Conservation (phyloP, 2,888 invertebrate species). For the Drosophila borborema region DNA sequence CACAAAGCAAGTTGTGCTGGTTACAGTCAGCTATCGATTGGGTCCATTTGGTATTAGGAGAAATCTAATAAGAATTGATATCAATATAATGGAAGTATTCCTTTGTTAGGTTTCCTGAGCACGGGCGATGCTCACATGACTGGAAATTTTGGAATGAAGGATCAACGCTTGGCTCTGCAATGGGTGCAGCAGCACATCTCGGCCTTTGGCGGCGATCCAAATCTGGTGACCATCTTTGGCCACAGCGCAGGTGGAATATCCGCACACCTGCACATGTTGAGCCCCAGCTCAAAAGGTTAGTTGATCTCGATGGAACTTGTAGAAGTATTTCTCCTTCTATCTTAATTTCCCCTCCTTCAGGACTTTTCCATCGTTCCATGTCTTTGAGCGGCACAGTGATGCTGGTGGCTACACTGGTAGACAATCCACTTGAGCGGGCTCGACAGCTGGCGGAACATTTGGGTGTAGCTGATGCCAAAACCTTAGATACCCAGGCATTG, state of each 20-base stretch:
- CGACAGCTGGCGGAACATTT: constrained; percentile 78
- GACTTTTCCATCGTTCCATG: constrained; percentile 85
- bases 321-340: no score
- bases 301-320: rapidly evolving
- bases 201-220: constrained; percentile 84
- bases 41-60: constrained; percentile 70
- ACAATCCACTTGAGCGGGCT: constrained; percentile 76
- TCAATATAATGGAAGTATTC: neutral
- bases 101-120: constrained; percentile 75
- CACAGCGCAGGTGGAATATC: constrained; percentile 85
- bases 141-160: constrained; percentile 86
- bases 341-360: constrained; percentile 36
- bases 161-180: constrained; percentile 85
- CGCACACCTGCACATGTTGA: constrained; percentile 85
- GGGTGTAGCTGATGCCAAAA: constrained; percentile 75
- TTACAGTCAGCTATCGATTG: constrained; percentile 84
- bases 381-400: constrained; percentile 84
- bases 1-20: constrained; percentile 83
- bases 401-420: constrained; percentile 48
- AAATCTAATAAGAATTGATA: neutral
- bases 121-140: constrained; percentile 85
- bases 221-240: constrained; percentile 85
- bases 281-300: constrained; percentile 83
- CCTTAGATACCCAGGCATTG: constrained; percentile 69
- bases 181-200: constrained; percentile 85